A percentile compares a stretch with the other conserved stretches of the same genome.
phyloP scores from a whole-genome alignment of 2,113 vertebrate genomes.

The Chaetops frenatus region DNA sequence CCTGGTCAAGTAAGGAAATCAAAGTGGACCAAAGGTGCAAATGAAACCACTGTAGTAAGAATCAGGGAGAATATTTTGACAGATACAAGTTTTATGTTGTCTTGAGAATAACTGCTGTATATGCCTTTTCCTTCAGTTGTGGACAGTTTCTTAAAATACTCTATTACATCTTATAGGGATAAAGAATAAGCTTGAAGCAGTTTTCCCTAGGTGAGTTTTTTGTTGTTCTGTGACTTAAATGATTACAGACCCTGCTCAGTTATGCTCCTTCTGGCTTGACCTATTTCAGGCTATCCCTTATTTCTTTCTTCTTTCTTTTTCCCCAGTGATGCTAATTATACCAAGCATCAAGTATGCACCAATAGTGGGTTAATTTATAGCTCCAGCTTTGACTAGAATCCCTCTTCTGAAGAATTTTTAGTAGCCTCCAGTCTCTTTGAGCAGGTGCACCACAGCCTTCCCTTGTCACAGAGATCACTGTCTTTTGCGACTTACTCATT shows the following conservation, averaged over 20 bases:
- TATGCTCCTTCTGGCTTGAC: background rate
- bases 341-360: background rate
- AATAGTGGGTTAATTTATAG: background rate
- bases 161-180: background rate
- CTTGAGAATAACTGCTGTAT: background rate
- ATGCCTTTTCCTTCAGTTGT: background rate
- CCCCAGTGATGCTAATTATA: background rate
- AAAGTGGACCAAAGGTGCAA: background rate
- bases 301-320: background rate
- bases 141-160: background rate
- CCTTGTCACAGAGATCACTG: fast-evolving
- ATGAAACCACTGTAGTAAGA: background rate
- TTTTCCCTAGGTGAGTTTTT: background rate
- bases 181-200: background rate
- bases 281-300: background rate
- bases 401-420: background rate
- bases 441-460: fast-evolving
- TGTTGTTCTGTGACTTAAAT: background rate
- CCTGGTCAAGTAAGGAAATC: background rate
- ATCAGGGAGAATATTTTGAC: background rate
- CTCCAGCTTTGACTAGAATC: background rate
- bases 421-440: background rate
- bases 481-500: background rate
- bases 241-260: background rate
- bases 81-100: background rate